phyloP scores from a whole-genome alignment of 2,888 invertebrate genomes.

The Rugalucina vietnamica region DNA sequence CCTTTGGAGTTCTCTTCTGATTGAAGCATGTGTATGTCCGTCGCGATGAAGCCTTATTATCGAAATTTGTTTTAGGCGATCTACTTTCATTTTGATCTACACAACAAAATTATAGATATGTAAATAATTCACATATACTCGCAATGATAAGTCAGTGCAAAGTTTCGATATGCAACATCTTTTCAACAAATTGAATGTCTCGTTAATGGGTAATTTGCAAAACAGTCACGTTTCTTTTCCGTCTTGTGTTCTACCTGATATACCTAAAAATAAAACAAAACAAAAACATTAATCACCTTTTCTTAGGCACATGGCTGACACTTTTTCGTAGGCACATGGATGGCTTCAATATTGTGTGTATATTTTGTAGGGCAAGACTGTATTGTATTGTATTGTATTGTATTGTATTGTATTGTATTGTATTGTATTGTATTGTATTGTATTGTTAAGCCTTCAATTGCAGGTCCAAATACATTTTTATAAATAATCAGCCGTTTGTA shows the following conservation, averaged over 20 bases:
- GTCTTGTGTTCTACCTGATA: neutral
- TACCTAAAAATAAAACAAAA: neutral
- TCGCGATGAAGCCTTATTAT: neutral
- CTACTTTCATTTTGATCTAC: neutral
- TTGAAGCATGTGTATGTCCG: neutral
- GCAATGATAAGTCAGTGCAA: neutral
- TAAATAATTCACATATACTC: neutral
- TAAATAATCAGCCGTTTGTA: no score
- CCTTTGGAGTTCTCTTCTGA: neutral
- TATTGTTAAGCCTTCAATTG: no score
- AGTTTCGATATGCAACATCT: neutral
- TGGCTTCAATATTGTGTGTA: no score
- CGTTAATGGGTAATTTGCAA: neutral
- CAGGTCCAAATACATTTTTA: no score
- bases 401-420: no score
- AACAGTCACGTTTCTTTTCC: neutral
- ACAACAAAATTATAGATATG: neutral
- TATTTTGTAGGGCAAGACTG: no score
- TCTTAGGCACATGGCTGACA: no score
- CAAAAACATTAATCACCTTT: no score
- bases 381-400: no score
- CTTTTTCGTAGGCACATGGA: no score
- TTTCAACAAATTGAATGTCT: neutral
- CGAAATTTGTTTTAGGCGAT: neutral
- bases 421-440: no score